Conservation (phyloP, 2,113 vertebrate genomes). For the Clarias macrocephalus region DNA sequence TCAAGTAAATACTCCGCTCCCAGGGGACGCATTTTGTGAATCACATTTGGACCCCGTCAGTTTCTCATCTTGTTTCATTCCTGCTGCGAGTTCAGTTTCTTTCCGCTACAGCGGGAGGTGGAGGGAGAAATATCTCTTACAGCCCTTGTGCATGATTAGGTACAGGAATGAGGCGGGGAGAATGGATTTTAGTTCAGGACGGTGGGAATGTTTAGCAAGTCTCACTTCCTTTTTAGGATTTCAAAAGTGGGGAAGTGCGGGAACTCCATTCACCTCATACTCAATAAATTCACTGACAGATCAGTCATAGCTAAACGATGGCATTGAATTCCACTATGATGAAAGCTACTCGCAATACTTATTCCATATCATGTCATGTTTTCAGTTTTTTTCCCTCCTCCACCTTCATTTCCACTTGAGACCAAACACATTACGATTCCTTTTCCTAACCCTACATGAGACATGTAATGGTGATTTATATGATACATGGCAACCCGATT, state of each 20-base stretch:
- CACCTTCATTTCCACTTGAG: constrained; percentile 12
- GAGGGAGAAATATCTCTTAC: not conserved
- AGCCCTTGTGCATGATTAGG: not conserved
- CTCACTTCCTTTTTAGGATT: constrained; percentile 6
- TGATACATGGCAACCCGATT: constrained; percentile 1
- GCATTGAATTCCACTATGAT: not conserved
- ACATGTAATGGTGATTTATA: not conserved
- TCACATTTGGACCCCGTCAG: not conserved
- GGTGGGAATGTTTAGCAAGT: constrained; percentile 30
- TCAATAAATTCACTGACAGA: constrained; percentile 29
- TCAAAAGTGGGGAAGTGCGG: not conserved
- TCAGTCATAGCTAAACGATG: constrained; percentile 36
- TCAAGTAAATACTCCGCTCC: constrained; percentile 27
- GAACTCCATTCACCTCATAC: not conserved
- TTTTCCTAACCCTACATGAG: not conserved
- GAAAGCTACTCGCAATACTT: not conserved
- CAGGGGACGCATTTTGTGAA: constrained; percentile 19
- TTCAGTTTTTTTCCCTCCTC: not conserved
- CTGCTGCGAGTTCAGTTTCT: not conserved
- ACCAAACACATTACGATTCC: not conserved
- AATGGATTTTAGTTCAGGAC: constrained; percentile 14
- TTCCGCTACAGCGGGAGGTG: not conserved
- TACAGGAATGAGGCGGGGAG: not conserved
- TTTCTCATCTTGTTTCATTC: constrained; percentile 15
- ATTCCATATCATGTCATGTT: not conserved